Conservation (phyloP, 2,888 invertebrate genomes). For the Tricholauxania praeusta region DNA sequence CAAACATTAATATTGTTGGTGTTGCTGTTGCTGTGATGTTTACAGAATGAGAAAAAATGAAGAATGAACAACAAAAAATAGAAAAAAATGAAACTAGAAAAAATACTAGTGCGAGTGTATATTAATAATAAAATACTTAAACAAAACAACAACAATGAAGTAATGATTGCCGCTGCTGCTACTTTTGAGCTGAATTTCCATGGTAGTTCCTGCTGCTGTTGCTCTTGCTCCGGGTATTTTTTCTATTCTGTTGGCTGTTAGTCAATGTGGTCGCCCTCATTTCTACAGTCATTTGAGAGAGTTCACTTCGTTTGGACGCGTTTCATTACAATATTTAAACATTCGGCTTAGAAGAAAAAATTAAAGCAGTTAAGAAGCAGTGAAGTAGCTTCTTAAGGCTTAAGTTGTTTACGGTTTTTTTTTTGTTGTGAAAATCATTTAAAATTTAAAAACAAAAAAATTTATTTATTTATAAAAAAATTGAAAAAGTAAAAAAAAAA, state of each 20-base stretch:
- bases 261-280: constrained; percentile 11
- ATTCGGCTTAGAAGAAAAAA: too few relatives aligned
- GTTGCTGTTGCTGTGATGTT: constrained; percentile 11
- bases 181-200: not conserved
- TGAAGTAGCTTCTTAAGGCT: too few relatives aligned
- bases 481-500: too few relatives aligned
- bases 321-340: constrained; percentile 2
- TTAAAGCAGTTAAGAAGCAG: too few relatives aligned
- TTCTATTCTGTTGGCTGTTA: not conserved
- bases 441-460: too few relatives aligned
- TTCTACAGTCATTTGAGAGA: constrained; percentile 45
- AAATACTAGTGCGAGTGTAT: too few relatives aligned
- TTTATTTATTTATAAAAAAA: too few relatives aligned
- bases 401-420: too few relatives aligned
- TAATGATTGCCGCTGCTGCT: constrained; percentile 17
- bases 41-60: not conserved
- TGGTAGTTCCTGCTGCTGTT: too few relatives aligned
- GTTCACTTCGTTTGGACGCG: constrained; percentile 42
- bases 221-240: not conserved
- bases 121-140: not conserved
- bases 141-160: constrained; percentile 26
- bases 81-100: too few relatives aligned
- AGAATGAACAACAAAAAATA: not conserved
- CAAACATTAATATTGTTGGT: not conserved
- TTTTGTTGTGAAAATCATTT: too few relatives aligned